phyloP scores from a whole-genome alignment of 2,888 invertebrate species.

The Fragum sueziense region DNA sequence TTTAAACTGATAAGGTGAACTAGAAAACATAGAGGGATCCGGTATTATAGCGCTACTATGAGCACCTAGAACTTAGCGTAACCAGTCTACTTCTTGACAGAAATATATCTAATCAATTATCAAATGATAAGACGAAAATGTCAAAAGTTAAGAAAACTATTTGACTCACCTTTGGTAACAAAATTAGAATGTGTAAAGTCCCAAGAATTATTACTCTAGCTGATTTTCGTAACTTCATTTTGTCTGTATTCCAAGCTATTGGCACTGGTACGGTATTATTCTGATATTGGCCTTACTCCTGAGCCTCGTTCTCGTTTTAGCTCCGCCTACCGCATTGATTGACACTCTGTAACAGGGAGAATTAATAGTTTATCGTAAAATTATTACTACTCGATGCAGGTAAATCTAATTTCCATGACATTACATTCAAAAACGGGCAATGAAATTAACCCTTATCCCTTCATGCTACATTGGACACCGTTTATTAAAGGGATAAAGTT shows the following conservation, averaged over 20 bases:
- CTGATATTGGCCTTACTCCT: constrained; percentile 64
- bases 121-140: constrained; percentile 15
- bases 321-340: constrained; percentile 74
- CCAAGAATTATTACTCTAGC: constrained; percentile 70
- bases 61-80: too few relatives aligned
- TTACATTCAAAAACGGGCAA: constrained; percentile 43
- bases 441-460: constrained; percentile 34
- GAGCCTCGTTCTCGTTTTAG: constrained; percentile 70
- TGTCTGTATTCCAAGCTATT: constrained; percentile 65
- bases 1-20: too few relatives aligned
- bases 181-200: constrained; percentile 68
- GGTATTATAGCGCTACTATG: too few relatives aligned
- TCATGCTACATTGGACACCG: background rate
- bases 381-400: constrained; percentile 61
- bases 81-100: background rate
- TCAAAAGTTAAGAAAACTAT: constrained; percentile 25
- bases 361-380: constrained; percentile 63
- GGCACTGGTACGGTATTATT: constrained; percentile 50
- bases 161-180: constrained; percentile 70
- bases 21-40: too few relatives aligned
- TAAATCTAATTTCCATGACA: constrained; percentile 52
- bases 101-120: background rate
- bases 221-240: constrained; percentile 73
- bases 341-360: constrained; percentile 64
- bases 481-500: background rate